Base-by-base conservation (phyloP, 2,113 vertebrate species). In the Beaufortia kweichowensis region DNA sequence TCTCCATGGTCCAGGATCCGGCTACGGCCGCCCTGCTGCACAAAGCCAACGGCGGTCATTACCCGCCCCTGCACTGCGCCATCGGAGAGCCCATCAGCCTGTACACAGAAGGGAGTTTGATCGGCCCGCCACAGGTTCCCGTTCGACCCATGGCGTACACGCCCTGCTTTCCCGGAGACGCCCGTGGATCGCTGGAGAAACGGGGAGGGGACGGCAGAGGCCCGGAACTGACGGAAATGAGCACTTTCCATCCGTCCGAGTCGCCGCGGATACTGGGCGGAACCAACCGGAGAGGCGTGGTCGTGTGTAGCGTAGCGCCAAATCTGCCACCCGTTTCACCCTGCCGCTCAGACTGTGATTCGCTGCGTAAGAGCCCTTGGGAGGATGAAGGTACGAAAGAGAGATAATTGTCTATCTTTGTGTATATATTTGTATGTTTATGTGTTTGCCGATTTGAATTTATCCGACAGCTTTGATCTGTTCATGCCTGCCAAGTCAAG, bases 81-180 rank as follows among this genome's bases (percentile, higher is more conserved):
- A 89, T 93, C 0, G 95, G 93, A 6, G 96, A 97, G n/a, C 90
- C 92, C 31, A 92, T 96, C 61, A 95, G 94, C 56, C 83, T 76
- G 77, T 2, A 69, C 84, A 21, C 19, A 61, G 68, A 85, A 77
- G 57, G 85, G 70, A 1, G 85, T 75, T 24, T 88, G 41, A 81
- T 84, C 19, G 90, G 88, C 3, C 96, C 96, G 0, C 97, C 97
- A 0, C 96, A 98, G 85, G 95, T 99, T 3, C 97, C 97, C 0
- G 96, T 99, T 29, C 91, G 96, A 67, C 97, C 97, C 0, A 95
- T 98, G 96, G 95, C 95, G 9, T 99, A 99, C 84, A 98, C 95
- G 0, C 97, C 97, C 0, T 98, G 96, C 86, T 98, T 98, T 86
- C 95, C 95, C 81, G 94, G 95, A 17, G 95, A 98, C 31, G 93